These are phyloP conservation scores for Habroteleia sp. DNA, from an alignment of 2,888 invertebrate genomes.

Conservation along the genomic window DNA sequence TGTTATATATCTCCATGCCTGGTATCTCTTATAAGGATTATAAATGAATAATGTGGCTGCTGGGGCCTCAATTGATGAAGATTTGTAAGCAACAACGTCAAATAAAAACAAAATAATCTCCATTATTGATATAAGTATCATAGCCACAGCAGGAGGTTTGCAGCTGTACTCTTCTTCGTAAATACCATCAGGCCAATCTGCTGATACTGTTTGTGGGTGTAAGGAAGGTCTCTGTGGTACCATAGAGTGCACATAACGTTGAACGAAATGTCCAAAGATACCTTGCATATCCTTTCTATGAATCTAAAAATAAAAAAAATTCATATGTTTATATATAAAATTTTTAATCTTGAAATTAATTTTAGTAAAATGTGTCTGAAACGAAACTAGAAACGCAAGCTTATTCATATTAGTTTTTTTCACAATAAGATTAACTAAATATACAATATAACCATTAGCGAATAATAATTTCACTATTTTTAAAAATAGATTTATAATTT, in stretches of 20 bases:
- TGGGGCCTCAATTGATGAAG: constrained; percentile 84
- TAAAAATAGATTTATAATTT: too few species aligned
- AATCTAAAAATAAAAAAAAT: constrained; percentile 70
- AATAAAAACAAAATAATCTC: constrained; percentile 88
- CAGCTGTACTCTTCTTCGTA: constrained; percentile 97
- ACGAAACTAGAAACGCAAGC: too few species aligned
- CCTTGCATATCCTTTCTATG: constrained; percentile 82
- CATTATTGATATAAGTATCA: constrained; percentile 93
- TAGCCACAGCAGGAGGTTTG: constrained; percentile 94
- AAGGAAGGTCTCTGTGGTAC: constrained; percentile 82
- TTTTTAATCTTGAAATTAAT: too few species aligned
- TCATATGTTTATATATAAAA: too few species aligned
- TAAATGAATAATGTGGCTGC: constrained; percentile 92
- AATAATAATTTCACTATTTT: too few species aligned
- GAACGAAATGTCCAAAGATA: constrained; percentile 86
- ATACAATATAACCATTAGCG: too few species aligned
- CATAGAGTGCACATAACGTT: constrained; percentile 84
- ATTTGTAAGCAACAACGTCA: constrained; percentile 72
- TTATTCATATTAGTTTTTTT: too few species aligned
- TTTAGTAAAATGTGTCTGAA: too few species aligned
- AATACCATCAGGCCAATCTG: constrained; percentile 84
- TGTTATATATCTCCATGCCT: constrained; percentile 96
- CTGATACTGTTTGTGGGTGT: constrained; percentile 81
- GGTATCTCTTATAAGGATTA: constrained; percentile 90
- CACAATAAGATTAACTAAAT: too few species aligned